These are phyloP conservation scores for Tinamus major DNA, from an alignment of 2,797 vertebrate species.

Conservation along the genomic window DNA sequence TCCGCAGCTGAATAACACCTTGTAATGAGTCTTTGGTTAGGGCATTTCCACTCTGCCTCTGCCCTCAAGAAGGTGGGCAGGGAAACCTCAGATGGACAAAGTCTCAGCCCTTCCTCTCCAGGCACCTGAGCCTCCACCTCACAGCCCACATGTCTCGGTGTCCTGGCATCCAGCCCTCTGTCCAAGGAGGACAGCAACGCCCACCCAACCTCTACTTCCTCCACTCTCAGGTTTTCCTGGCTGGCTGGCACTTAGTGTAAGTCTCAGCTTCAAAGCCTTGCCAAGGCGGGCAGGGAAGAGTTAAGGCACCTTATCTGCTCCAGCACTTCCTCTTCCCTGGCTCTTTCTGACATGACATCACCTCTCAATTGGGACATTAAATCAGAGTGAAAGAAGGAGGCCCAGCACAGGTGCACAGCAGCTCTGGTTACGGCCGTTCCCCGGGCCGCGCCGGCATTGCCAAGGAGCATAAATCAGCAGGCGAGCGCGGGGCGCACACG, in stretches of 20 bases:
- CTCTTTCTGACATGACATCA: constrained; percentile 90
- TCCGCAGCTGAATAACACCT: not conserved
- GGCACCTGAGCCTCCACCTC: not conserved
- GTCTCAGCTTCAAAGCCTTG: not conserved
- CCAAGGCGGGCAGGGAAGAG: not conserved
- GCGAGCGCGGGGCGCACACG: not conserved
- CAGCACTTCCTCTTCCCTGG: constrained; percentile 60
- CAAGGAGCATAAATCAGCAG: not conserved
- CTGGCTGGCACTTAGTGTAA: not conserved
- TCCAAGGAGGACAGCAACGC: not conserved
- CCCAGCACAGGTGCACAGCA: constrained; percentile 86
- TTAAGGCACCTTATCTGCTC: constrained; percentile 61
- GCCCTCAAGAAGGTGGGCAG: not conserved
- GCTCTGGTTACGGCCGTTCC: constrained; percentile 55
- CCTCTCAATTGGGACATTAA: constrained; percentile 89
- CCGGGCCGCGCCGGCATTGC: not conserved
- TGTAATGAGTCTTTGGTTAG: not conserved
- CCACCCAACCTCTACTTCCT: not conserved
- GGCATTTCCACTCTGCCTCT: not conserved
- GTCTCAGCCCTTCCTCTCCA: not conserved
- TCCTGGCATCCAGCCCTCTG: not conserved
- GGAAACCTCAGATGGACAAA: not conserved
- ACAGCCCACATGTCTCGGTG: no score
- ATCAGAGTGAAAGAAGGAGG: constrained; percentile 84
- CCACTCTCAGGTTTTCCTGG: not conserved